phyloP scores from a whole-genome alignment of 1,140 invertebrate species.

The Odontomachus brunneus region DNA sequence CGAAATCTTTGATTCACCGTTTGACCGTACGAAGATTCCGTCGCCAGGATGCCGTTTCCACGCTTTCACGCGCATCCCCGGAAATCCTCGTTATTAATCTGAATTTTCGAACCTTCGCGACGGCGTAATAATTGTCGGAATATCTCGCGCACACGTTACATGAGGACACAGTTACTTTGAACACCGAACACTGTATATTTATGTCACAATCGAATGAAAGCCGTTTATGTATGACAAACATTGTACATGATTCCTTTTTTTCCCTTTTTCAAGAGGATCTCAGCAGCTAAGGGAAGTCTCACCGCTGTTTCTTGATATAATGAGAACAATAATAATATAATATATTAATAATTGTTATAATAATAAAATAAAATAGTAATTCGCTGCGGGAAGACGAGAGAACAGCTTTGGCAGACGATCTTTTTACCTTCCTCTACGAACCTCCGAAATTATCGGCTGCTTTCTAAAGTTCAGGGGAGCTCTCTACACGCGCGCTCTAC shows the following conservation, averaged over 20 bases:
- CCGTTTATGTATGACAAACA: slow-evolving; percentile 67
- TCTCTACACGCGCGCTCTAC: slow-evolving; percentile 23
- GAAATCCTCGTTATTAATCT: not conserved
- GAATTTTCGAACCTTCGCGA: slow-evolving; percentile 42
- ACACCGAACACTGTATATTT: slow-evolving; percentile 73
- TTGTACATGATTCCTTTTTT: slow-evolving; percentile 64
- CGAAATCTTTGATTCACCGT: slow-evolving; percentile 32
- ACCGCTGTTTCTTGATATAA: slow-evolving; percentile 10
- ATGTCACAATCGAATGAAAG: slow-evolving; percentile 59
- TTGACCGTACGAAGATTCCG: not conserved
- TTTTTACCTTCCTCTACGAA: slow-evolving; percentile 35
- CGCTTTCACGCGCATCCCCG: not conserved
- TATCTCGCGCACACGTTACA: slow-evolving; percentile 55
- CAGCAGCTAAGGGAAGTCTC: slow-evolving; percentile 44
- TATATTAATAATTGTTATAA: slow-evolving; percentile 32
- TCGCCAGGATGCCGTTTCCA: not conserved
- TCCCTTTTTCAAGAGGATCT: slow-evolving; percentile 59
- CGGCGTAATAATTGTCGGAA: slow-evolving; percentile 55
- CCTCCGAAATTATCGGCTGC: slow-evolving; percentile 26
- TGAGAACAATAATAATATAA: slow-evolving; percentile 37
- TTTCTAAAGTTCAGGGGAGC: slow-evolving; percentile 23
- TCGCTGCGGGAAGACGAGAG: slow-evolving; percentile 52
- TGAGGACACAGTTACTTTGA: slow-evolving; percentile 68
- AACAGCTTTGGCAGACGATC: slow-evolving; percentile 50
- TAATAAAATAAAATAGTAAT: slow-evolving; percentile 32